phyloP scores from a whole-genome alignment of 2,113 vertebrate species.

The Bubo bubo region DNA sequence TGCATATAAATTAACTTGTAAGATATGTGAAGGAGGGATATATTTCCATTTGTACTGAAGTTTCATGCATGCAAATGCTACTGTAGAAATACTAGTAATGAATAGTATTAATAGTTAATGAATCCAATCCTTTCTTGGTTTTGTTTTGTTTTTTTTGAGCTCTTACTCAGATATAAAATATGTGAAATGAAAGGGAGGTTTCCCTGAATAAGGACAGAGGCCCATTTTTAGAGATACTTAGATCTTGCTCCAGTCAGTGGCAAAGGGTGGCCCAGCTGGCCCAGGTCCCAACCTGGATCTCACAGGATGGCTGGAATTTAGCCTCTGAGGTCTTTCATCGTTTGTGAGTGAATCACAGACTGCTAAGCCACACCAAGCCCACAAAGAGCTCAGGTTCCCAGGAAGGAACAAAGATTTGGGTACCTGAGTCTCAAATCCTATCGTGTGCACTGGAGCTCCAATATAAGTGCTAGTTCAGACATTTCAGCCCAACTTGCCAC shows the following conservation, averaged over 20 bases:
- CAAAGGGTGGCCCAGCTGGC: neutral
- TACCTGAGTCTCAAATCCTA: neutral
- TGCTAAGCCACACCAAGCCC: neutral
- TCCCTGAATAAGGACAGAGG: neutral
- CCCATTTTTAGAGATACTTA: neutral
- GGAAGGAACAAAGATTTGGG: neutral
- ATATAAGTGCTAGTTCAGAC: neutral
- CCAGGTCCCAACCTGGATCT: neutral
- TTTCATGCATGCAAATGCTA: neutral
- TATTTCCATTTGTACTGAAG: neutral
- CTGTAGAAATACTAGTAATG: neutral
- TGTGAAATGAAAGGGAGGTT: neutral
- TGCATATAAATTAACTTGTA: conserved; percentile 24
- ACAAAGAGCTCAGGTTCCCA: neutral
- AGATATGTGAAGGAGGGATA: neutral
- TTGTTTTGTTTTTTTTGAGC: neutral
- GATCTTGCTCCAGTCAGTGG: neutral
- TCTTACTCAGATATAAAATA: neutral
- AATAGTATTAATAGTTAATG: neutral
- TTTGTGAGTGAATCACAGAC: neutral
- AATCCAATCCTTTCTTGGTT: neutral
- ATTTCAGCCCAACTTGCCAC: neutral
- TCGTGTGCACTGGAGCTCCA: neutral
- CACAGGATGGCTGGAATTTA: neutral
- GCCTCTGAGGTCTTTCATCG: neutral